Evolutionary conservation across 2,113 vertebrate species (phyloP), one percentile per base, ranked within the genome.

Genomic region (Eolophus roseicapilla): DNA sequence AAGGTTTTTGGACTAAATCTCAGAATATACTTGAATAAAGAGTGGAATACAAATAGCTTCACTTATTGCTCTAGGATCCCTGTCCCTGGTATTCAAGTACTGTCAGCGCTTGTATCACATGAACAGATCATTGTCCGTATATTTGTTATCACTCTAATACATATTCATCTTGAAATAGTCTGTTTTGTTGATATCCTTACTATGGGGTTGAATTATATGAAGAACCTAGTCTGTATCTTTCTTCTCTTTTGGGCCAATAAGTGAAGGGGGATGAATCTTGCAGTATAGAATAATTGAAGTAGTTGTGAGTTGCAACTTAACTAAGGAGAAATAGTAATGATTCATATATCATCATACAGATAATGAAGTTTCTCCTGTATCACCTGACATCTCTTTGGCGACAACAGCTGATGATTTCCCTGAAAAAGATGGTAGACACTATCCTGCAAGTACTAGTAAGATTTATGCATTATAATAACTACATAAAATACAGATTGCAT

Each of bases 371-470:
- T 1, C 33, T 33, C 10, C 77, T 46, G 11, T 67, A 41, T 43
- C 76, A 28, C 23, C 92, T 35, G 11, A 11, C 31, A 43, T 28
- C 43, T 6, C 59, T 39, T 13, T 17, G 8, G 28, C 44, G 33
- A 86, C 84, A 0, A 10, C 16, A 43, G 5, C 60, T 68, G 79
- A 24, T 43, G 69, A 80, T 74, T 82, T 17, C 57, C 39, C 15
- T 52, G 74, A 11, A 60, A 43, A 50, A 59, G 81, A 71, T 7
- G 76, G 5, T 2, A 46, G 67, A 73, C 33, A 21, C 6, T 82
- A 95, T 60, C 76, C 90, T 69, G 20, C 64, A 0, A 97, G 44
- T 92, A 86, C 97, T 59, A 96, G 96, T 97, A 97, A 97, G 96
- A 77, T 75, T 80, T 78, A 50, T 74, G 5, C 86, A 82, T 85